A percentile compares a stretch with the other conserved stretches of the same genome.
These are phyloP conservation scores for Meteorus cinctellus DNA, from an alignment of 2,888 invertebrate genomes.

Conservation along the genomic window DNA sequence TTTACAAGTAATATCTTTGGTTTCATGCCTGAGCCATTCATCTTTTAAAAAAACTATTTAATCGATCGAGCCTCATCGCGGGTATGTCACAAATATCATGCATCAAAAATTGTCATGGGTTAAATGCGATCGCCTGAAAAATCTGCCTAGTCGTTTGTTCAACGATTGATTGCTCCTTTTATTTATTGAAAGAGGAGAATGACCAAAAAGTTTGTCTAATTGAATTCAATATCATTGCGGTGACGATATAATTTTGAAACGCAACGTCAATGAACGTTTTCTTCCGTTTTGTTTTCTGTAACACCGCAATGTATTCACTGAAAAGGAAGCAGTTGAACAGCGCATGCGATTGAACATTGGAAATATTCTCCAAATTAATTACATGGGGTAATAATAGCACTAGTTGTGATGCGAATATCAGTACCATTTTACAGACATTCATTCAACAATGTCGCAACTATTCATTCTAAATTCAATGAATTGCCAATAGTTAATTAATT, in stretches of 20 bases:
- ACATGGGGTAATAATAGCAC: neutral
- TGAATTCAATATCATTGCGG: neutral
- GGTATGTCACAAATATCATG: conserved; percentile 39
- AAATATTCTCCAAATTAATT: neutral
- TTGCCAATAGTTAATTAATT: neutral
- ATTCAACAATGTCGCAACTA: neutral
- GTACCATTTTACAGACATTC: neutral
- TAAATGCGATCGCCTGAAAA: conserved; percentile 37
- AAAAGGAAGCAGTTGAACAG: neutral
- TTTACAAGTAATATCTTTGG: conserved; percentile 69
- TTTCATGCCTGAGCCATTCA: conserved; percentile 70
- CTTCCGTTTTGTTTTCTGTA: too few species aligned
- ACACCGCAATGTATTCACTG: neutral
- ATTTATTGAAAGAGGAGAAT: neutral
- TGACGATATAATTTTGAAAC: neutral
- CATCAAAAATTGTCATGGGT: conserved; percentile 27
- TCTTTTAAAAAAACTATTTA: conserved; percentile 53
- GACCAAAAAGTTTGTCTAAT: conserved; percentile 18
- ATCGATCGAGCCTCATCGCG: conserved; percentile 43
- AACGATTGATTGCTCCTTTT: neutral
- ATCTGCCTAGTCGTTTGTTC: conserved; percentile 29
- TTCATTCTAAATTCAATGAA: neutral
- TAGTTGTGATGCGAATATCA: neutral
- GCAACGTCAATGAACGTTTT: too few species aligned
- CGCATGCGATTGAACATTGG: conserved; percentile 5